A percentile compares a stretch with the other conserved stretches of the same genome.
phyloP scores from a whole-genome alignment of 2,113 vertebrate species.

The Acanthochromis polyacanthus region DNA sequence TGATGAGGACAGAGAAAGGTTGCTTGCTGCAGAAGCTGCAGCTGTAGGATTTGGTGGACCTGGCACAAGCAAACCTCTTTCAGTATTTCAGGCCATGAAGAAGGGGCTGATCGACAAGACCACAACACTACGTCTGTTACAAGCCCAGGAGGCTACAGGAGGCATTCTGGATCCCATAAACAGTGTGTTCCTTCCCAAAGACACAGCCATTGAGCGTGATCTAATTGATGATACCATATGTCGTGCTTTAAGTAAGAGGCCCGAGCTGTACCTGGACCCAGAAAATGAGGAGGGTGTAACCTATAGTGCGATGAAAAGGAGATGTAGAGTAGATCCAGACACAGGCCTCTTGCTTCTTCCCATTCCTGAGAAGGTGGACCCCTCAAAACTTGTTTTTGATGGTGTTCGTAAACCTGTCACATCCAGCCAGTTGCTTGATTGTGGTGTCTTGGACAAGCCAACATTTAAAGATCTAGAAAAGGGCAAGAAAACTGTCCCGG shows the following conservation, averaged over 20 bases:
- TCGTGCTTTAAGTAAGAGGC: slow-evolving; percentile 57
- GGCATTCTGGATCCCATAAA: slow-evolving; percentile 91
- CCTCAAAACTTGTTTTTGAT: slow-evolving; percentile 90
- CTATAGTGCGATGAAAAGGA: slow-evolving; percentile 88
- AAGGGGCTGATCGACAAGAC: slow-evolving; percentile 89
- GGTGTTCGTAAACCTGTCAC: slow-evolving; percentile 94
- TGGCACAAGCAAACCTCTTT: slow-evolving; percentile 88
- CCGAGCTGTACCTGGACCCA: slow-evolving; percentile 75
- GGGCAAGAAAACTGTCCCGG: slow-evolving; percentile 89
- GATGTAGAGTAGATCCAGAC: slow-evolving; percentile 89
- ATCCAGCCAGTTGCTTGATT: slow-evolving; percentile 91
- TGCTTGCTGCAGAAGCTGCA: slow-evolving; percentile 92
- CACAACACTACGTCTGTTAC: slow-evolving; percentile 90
- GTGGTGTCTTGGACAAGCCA: slow-evolving; percentile 90
- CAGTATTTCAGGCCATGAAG: slow-evolving; percentile 91
- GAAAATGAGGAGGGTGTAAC: slow-evolving; percentile 77
- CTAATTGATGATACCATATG: slow-evolving; percentile 86
- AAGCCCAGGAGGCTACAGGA: slow-evolving; percentile 91
- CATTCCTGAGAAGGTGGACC: slow-evolving; percentile 83
- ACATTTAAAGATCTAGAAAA: slow-evolving; percentile 89
- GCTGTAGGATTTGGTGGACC: slow-evolving; percentile 89
- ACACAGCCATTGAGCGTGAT: slow-evolving; percentile 88
- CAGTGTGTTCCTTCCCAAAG: slow-evolving; percentile 92
- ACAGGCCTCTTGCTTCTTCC: slow-evolving; percentile 90
- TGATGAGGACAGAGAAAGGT: slow-evolving; percentile 88